Evolutionary conservation across 2,888 invertebrate species (phyloP), one percentile per base, ranked within the genome.

Genomic region (Dasypogon diadema): DNA sequence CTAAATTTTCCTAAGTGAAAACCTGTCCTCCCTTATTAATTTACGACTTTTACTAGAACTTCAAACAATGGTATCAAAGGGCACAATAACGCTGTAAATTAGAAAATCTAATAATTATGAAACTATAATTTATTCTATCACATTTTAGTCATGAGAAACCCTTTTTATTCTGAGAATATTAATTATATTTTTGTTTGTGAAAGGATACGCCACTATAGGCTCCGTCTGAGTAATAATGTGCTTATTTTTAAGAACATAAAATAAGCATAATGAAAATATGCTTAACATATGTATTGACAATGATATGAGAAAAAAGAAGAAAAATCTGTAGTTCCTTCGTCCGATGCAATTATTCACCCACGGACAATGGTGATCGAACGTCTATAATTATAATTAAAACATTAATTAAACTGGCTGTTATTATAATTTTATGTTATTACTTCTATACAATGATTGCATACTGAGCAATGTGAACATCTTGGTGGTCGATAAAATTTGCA

Each of bases 401-500:
- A 75, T 73, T 37, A 6, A 54, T 55, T 16, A n/a, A n/a, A n/a
- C n/a, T n/a, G n/a, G 6, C 54, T 10, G 55, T 16, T 37, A 37
- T 58, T 34, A 21, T 42, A 16, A 24, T 51, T 72, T 82, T n/a
- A n/a, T n/a, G n/a, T n/a, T n/a, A 88, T 86, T 84, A 95, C 96
- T 91, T 97, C 97, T 87, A 97, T 98, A 87, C 98, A 99, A 85
- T 96, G 96, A 89, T 99, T 97, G 90, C 99, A 99, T 77, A 99
- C 98, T 81, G 98, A 98, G 88, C 99, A 99, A 88, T 99, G 99
- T 77, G 98, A 98, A 87, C 99, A 98, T 83, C 99, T 90, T 79
- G 99, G 99, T 85, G 99, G 99, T 83, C 99, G 90, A 88, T 99
- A 99, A 89, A 99, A 99, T 89, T 98, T 97, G 89, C 99, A 99